Percentiles rank a stretch among this genome's conserved stretches.
phyloP scores from a whole-genome alignment of 2,797 vertebrate species.

The Morus bassanus region DNA sequence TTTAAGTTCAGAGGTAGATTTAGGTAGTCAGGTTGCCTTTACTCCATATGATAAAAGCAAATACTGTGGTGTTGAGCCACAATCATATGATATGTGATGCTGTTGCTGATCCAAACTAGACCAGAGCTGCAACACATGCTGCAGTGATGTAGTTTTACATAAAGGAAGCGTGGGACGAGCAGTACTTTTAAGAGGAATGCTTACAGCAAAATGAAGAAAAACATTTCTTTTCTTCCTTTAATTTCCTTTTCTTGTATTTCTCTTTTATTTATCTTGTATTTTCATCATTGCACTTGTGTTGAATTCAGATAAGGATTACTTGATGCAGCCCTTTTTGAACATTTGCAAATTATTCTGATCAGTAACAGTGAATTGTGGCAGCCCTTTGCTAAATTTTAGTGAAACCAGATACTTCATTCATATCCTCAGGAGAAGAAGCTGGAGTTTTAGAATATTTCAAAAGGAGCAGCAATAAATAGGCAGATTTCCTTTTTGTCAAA shows the following conservation, averaged over 20 bases:
- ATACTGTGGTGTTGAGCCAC: background rate
- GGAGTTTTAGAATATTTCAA: background rate
- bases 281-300: background rate
- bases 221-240: background rate
- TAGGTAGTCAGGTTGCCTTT: background rate
- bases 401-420: background rate
- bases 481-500: background rate
- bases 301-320: background rate
- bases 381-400: background rate
- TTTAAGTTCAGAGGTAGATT: background rate
- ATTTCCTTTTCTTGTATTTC: background rate
- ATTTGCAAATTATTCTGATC: background rate
- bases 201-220: background rate
- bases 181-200: background rate
- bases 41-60: background rate
- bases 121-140: background rate
- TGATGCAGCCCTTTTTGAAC: background rate
- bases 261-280: background rate
- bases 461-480: background rate
- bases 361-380: background rate
- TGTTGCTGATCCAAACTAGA: background rate
- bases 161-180: background rate
- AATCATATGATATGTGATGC: rapidly evolving
- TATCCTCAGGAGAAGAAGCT: background rate
- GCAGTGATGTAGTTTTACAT: background rate